Conservation (phyloP, 2,113 vertebrate genomes). For the Notarius lentiginosus region DNA sequence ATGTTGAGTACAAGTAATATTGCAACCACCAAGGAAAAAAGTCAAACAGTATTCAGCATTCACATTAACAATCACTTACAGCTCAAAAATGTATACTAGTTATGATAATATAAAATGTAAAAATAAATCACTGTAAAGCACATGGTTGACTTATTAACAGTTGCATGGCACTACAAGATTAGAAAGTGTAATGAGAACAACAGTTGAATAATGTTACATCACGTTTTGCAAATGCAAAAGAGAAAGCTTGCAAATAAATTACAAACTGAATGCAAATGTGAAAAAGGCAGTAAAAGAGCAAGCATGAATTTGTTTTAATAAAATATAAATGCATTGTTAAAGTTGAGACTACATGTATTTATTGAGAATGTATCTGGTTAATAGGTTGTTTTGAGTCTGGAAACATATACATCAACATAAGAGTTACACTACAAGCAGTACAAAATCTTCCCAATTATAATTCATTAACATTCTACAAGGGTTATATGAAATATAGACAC, state of each 20-base stretch:
- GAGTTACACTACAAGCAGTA: background rate
- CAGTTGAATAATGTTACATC: background rate
- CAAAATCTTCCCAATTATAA: background rate
- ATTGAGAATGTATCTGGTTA: background rate
- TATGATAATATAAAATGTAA: background rate
- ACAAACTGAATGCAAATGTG: constrained; percentile 13
- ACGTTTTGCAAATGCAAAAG: constrained; percentile 5
- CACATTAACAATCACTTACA: background rate
- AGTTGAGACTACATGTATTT: background rate
- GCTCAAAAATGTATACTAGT: background rate
- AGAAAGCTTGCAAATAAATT: background rate
- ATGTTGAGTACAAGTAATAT: background rate
- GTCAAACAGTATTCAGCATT: background rate
- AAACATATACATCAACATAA: background rate
- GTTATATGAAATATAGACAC: background rate
- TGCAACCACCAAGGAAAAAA: background rate
- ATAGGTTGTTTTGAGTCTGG: background rate
- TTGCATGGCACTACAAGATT: background rate
- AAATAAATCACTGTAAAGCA: background rate
- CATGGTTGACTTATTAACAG: background rate
- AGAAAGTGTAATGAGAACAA: background rate
- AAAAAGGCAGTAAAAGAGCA: background rate
- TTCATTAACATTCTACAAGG: background rate
- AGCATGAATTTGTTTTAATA: background rate
- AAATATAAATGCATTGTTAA: background rate